Percentiles rank a stretch among this genome's conserved stretches.
Conservation (phyloP, 1,140 invertebrate species). For the Neodiprion fabricii region DNA sequence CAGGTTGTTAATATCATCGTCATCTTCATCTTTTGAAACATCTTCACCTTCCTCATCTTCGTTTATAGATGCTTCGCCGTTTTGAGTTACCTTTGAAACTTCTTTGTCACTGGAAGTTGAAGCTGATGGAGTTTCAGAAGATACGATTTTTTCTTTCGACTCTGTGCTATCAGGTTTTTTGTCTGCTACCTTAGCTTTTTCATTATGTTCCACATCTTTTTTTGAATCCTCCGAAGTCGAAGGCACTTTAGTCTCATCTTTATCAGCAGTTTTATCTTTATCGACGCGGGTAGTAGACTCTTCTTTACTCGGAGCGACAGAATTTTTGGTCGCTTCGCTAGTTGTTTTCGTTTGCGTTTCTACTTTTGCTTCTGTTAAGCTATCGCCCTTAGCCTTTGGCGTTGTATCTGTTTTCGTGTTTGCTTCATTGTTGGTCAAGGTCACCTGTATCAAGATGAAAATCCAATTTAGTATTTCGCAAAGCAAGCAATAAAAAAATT, state of each 20-base stretch:
- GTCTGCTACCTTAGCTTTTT: slow-evolving; percentile 5
- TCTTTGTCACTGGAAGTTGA: neutral
- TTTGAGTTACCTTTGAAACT: slow-evolving; percentile 27
- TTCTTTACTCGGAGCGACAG: too few species aligned
- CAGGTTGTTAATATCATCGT: slow-evolving; percentile 63
- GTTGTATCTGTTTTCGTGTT: neutral
- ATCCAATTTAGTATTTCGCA: neutral
- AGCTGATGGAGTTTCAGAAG: neutral
- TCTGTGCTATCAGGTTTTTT: neutral
- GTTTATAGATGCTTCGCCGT: slow-evolving; percentile 40
- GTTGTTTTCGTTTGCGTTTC: too few species aligned
- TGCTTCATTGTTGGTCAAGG: neutral
- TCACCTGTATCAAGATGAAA: neutral
- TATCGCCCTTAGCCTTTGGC: neutral
- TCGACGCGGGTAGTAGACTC: slow-evolving; percentile 13
- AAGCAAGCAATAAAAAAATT: too few species aligned
- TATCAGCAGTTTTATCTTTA: slow-evolving; percentile 10
- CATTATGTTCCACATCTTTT: neutral
- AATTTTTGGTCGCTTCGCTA: too few species aligned
- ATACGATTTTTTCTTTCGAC: neutral
- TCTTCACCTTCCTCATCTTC: slow-evolving; percentile 49
- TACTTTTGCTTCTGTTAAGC: neutral
- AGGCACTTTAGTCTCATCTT: slow-evolving; percentile 19
- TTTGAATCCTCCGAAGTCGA: slow-evolving; percentile 16
- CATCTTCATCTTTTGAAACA: slow-evolving; percentile 52